Base-by-base conservation (phyloP, 1,140 invertebrate genomes). In the Drosophila malerkotliana region DNA sequence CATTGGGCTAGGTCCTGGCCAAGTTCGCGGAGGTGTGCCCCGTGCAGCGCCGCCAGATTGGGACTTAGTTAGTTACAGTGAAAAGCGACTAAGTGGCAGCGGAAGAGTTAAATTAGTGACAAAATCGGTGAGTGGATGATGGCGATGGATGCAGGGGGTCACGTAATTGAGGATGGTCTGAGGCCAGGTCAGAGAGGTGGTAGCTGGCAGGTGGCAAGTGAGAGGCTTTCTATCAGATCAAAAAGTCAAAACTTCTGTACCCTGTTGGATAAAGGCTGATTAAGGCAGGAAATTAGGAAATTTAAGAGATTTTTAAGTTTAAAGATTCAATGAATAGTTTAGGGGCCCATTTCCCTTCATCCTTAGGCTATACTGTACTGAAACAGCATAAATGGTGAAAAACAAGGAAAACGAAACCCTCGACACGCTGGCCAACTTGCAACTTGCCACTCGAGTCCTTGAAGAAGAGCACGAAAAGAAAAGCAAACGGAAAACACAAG, bases 51-150 rank as follows among this genome's bases (percentile, higher is more conserved):
- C 37, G 32, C 26, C 49, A 55, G 63, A 68, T 68, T 68, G 64
- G 66, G 66, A 66, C 71, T 68, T 51, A 61, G 72, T 76, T 76
- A 68, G 72, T 68, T 76, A 76, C 73, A 76, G 73, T 69, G 72
- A 67, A 76, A 76, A 76, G 73, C 72, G 55, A 39, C 72, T 76
- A 76, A 76, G 73, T 76, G 73, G 72, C 72, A 76, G 72, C 72
- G 73, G 73, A 76, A 76, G 73, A 76, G 73, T 60, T 76, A 68
- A 76, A 76, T 76, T 76, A 76, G 73, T 76, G 72, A 66, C 72
- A 39, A 76, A 76, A 76, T 66, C 74, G 63, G 44, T 58, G 72
- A 71, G 55, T 72, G 57, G 37, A 72, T 57, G 44, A n/a, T n/a
- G 51, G 21, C 24, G 24, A 21, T 9, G 9, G 21, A 14, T 6